Evolutionary conservation across 2,888 invertebrate genomes (phyloP), one percentile per base, ranked within the genome.

Genomic region (Cryptosula pallasiana): DNA sequence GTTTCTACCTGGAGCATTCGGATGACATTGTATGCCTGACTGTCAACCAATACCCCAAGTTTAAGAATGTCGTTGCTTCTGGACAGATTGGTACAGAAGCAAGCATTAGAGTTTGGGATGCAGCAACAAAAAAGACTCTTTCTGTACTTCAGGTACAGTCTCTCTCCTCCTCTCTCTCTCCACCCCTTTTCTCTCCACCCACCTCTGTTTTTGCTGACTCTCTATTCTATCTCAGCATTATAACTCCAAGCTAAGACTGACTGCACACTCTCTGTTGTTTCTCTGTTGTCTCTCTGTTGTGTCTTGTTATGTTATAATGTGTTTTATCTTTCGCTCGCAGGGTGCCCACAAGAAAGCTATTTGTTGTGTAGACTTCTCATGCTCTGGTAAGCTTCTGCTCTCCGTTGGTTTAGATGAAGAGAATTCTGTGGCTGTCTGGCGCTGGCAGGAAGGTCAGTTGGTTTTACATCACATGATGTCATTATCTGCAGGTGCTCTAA

Each of bases 21-120:
- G 85, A 85, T 78, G 85, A 85, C 76, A 84, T 85, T 72, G 81
- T 85, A 35, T 83, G 83, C 73, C 78, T 85, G 70, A 79, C 81
- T 9, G 80, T 82, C 34, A 84, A 85, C 75, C 79, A 82, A 72
- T 82, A 84, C 73, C 82, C 83, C 0, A 83, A 82, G 75, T 81
- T 79, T 76, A 81, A 81, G 74, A 79, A 79, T 75, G 76, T 84
- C 16, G 79, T 85, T 23, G 84, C 85, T 29, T 81, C 83, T 3
- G 84, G 84, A 13, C 84, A 85, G 76, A 82, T 85, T 63, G 84
- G 85, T 25, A 80, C 78, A 35, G 75, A 78, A 23, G 83, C 84
- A 2, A 77, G 78, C 70, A 79, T 84, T 23, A 81, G 81, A 73
- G 73, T 85, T 0, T 85, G 84, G 85, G 80, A 83, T 76, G 78